Percentiles rank a stretch among this genome's conserved stretches.
Evolutionary conservation across 2,113 vertebrate species (phyloP).

Genomic region (Paraplagusia blochii): DNA sequence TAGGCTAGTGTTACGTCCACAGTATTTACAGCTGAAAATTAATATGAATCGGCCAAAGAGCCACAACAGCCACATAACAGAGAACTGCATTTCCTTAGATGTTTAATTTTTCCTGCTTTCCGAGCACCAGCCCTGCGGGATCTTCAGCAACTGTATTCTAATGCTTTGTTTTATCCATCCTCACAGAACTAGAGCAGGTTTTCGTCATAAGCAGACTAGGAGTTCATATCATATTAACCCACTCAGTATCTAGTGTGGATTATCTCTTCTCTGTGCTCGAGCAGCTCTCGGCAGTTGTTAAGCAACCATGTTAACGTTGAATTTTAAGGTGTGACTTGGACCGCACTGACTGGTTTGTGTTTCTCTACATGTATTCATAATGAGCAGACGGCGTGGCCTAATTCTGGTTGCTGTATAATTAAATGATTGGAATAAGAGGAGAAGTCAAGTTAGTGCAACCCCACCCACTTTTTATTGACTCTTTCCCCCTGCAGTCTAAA

Average conservation of each 20-base stretch:
- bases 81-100: too few species aligned
- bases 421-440: conserved; percentile 23
- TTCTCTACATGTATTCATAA: conserved; percentile 16
- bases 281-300: background rate
- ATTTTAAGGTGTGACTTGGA: conserved; percentile 5
- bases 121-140: too few species aligned
- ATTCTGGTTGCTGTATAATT: conserved; percentile 16
- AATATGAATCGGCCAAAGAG: too few species aligned
- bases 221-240: background rate
- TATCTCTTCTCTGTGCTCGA: background rate
- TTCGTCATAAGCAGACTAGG: background rate
- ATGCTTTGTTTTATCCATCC: background rate
- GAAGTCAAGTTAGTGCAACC: conserved; percentile 39
- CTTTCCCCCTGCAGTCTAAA: conserved; percentile 45
- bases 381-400: conserved; percentile 10
- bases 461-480: conserved; percentile 53
- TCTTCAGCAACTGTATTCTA: background rate
- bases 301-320: background rate
- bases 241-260: background rate
- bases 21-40: too few species aligned
- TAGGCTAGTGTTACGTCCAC: too few species aligned
- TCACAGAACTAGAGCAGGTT: background rate
- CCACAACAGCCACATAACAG: too few species aligned
- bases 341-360: background rate
- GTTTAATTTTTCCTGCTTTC: too few species aligned